Evolutionary conservation across 2,113 vertebrate genomes (phyloP), one percentile per base, ranked within the genome.

Genomic region (Hydropotes inermis): DNA sequence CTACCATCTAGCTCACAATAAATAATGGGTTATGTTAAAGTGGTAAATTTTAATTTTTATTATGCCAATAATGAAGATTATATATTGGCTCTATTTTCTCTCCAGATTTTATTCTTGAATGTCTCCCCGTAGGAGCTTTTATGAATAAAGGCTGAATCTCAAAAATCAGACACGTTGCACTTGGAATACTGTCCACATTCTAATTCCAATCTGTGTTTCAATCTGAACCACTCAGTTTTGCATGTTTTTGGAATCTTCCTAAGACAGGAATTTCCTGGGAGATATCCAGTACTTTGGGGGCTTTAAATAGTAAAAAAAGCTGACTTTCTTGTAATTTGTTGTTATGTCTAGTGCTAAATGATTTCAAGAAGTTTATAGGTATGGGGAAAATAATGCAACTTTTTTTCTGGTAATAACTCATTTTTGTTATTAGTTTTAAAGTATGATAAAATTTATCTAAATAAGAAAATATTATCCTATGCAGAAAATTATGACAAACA

Each of bases 231-330:
- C 87, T 98, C 97, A 81, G 15, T 14, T 96, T 94, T 94, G 95
- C 76, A 96, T 98, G 97, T 97, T 96, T 92, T 58, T 98, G 97
- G 98, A 98, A 97, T 97, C 87, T 61, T 98, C 96, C 95, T 82
- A 97, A 96, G 97, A 96, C 88, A 95, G 94, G 98, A 98, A 98
- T 98, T 96, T 98, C 95, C 94, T 98, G 95, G 96, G 97, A 98
- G 86, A 95, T 97, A 96, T 97, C 95, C 87, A 98, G 87, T 87
- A 88, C 58, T 97, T 95, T 87, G 30, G 12, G 36, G 89, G 25
- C 91, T 95, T 83, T 97, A 98, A 97, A 95, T 94, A 98, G 70
- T 87, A 98, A 97, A 97, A 98, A 76, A 97, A 97, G 90, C 89
- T 96, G 83, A 52, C 39, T 97, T 89, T 95, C 47, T 96, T 97